These are phyloP conservation scores for Cryptotermes secundus DNA, from an alignment of 1,140 invertebrate species.

Conservation along the genomic window DNA sequence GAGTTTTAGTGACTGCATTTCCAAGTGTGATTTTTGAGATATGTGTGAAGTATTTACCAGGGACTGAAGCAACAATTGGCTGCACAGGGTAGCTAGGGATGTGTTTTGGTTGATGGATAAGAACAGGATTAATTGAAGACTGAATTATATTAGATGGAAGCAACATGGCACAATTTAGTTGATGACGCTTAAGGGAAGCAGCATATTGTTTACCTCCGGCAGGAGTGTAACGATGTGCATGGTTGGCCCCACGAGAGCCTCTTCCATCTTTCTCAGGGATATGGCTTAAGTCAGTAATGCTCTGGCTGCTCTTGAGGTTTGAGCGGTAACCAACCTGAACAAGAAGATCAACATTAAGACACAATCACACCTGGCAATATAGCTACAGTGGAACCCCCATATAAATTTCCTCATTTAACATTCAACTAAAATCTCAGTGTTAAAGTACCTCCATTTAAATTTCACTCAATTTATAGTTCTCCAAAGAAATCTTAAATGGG, in stretches of 20 bases:
- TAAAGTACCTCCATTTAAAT: too few species aligned
- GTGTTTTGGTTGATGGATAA: not conserved
- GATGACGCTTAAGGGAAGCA: slow-evolving; percentile 25
- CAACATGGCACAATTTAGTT: not conserved
- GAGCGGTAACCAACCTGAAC: slow-evolving; percentile 70
- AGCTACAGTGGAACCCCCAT: too few species aligned
- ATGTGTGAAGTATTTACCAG: not conserved
- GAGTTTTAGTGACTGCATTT: not conserved
- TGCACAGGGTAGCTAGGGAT: not conserved
- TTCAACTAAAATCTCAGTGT: too few species aligned
- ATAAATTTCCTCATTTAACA: too few species aligned
- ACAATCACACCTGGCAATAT: too few species aligned
- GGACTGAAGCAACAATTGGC: not conserved
- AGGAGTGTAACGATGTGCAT: slow-evolving; percentile 29
- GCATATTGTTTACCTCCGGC: slow-evolving; percentile 33
- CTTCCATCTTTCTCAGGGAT: slow-evolving; percentile 57
- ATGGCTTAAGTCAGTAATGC: slow-evolving; percentile 71
- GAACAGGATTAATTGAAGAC: not conserved
- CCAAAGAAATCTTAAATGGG: too few species aligned
- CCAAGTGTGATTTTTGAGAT: not conserved
- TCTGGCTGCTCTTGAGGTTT: slow-evolving; percentile 78
- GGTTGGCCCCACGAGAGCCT: slow-evolving; percentile 32
- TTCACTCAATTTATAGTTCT: too few species aligned
- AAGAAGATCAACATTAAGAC: slow-evolving; percentile 29
- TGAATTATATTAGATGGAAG: not conserved